phyloP scores from a whole-genome alignment of 2,797 vertebrate genomes.

The Sebastes hubbsi region DNA sequence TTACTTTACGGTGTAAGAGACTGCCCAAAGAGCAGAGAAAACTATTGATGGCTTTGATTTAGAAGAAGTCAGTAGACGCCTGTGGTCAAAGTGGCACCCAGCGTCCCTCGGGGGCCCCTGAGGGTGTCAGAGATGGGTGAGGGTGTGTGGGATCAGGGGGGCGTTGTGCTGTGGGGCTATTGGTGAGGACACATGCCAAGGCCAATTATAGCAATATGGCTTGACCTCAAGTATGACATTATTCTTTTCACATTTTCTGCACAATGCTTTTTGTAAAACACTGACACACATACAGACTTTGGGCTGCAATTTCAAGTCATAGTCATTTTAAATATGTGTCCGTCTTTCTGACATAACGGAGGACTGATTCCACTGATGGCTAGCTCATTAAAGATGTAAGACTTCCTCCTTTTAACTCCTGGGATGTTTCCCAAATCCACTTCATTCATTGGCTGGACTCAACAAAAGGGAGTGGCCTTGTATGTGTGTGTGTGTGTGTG shows the following conservation, averaged over 20 bases:
- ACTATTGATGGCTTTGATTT: slow-evolving; percentile 62
- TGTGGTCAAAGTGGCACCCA: slow-evolving; percentile 52
- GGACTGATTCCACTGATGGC: background rate
- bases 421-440: background rate
- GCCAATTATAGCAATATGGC: background rate
- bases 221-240: background rate
- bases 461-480: no score
- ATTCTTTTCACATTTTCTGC: slow-evolving; percentile 3
- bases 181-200: background rate
- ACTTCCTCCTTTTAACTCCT: background rate
- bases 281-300: background rate
- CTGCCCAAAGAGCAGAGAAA: slow-evolving; percentile 49
- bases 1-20: slow-evolving; percentile 33
- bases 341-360: background rate
- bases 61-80: slow-evolving; percentile 45
- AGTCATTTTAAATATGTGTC: background rate
- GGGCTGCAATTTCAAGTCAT: background rate
- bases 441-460: no score
- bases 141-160: background rate
- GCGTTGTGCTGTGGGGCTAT: background rate
- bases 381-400: background rate
- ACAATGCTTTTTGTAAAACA: background rate
- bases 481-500: no score
- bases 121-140: slow-evolving; percentile 23
- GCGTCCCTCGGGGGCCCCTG: slow-evolving; percentile 34